Percentiles rank a stretch among this genome's conserved stretches.
Evolutionary conservation across 2,797 vertebrate genomes (phyloP).

Genomic region (Glossophaga mutica): DNA sequence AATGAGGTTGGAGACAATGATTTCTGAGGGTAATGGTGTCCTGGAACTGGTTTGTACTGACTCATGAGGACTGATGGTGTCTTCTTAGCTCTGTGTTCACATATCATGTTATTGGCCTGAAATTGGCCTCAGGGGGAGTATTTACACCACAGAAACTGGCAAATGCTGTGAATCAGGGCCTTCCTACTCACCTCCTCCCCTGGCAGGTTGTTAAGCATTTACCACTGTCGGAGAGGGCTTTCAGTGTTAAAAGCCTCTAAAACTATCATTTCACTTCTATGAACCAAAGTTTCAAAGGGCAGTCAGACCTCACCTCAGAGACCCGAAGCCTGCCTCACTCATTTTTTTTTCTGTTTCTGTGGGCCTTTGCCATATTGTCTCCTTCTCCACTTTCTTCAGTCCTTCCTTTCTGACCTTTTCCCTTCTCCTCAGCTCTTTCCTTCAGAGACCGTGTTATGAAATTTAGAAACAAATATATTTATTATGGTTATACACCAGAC

Average conservation of each 20-base stretch:
- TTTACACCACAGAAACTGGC: neutral
- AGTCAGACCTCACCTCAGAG: neutral
- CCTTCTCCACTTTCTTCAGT: neutral
- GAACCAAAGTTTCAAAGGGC: neutral
- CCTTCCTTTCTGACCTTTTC: neutral
- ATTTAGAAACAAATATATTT: conserved; percentile 27
- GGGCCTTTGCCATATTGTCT: neutral
- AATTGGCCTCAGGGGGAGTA: neutral
- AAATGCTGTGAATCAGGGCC: neutral
- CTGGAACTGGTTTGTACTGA: neutral
- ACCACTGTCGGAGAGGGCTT: neutral
- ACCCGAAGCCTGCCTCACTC: neutral
- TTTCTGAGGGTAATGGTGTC: neutral
- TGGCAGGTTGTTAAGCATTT: neutral
- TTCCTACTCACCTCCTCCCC: neutral
- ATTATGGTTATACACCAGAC: neutral
- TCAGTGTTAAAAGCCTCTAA: neutral
- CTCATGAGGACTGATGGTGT: neutral
- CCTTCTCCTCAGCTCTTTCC: neutral
- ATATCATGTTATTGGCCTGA: neutral
- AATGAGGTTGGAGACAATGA: neutral
- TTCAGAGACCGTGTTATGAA: neutral
- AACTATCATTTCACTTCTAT: neutral
- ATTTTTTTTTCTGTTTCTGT: neutral
- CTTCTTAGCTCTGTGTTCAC: neutral